Percentiles rank a stretch among this genome's conserved stretches.
phyloP scores from a whole-genome alignment of 2,113 vertebrate species.

The Gobius niger region DNA sequence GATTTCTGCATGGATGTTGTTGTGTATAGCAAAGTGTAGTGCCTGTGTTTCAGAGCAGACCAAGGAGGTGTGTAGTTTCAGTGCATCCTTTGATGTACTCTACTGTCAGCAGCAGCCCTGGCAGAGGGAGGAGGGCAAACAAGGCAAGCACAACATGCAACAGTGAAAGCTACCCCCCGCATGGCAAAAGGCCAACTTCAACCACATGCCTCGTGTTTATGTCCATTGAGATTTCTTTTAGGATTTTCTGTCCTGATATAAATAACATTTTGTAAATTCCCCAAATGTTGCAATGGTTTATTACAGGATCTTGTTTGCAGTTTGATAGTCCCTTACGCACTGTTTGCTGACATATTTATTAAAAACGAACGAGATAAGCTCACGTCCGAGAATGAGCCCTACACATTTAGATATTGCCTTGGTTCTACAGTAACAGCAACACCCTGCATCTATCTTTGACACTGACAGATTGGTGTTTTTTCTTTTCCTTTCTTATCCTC shows the following conservation, averaged over 20 bases:
- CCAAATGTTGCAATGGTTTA: background rate
- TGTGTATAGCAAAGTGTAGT: background rate
- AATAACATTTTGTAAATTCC: background rate
- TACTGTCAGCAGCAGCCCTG: constrained; percentile 42
- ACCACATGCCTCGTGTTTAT: constrained; percentile 23
- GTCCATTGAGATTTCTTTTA: constrained; percentile 3
- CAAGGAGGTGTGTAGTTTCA: constrained; percentile 50
- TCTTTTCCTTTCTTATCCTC: constrained; percentile 34
- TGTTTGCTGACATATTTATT: background rate
- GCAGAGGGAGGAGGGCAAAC: constrained; percentile 21
- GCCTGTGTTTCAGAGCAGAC: constrained; percentile 28
- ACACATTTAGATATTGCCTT: background rate
- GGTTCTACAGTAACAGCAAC: background rate
- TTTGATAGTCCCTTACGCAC: background rate
- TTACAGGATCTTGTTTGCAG: background rate
- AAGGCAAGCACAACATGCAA: constrained; percentile 26
- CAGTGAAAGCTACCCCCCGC: constrained; percentile 15
- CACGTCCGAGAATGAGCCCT: background rate
- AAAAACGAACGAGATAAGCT: too few relatives aligned
- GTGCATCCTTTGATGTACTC: constrained; percentile 48
- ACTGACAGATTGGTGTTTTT: constrained; percentile 39
- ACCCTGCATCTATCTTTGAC: constrained; percentile 35
- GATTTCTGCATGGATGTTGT: background rate
- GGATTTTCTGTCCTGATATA: background rate
- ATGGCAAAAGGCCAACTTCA: constrained; percentile 32